phyloP scores from a whole-genome alignment of 2,888 invertebrate genomes.

The Thyatira batis region DNA sequence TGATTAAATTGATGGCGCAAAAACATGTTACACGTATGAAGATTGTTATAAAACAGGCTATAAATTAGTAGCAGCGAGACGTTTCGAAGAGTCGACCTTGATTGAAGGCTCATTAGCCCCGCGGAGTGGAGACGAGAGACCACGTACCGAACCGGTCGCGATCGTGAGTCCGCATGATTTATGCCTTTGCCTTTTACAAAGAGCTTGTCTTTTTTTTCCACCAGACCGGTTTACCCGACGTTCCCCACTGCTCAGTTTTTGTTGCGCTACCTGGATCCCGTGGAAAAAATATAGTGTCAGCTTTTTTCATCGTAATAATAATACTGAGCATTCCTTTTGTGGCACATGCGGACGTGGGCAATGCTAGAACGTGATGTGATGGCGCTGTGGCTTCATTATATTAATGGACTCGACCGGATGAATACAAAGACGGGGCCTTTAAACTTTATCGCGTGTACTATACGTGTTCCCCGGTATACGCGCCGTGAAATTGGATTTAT shows the following conservation, averaged over 20 bases:
- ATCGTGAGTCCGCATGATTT: conserved; percentile 78
- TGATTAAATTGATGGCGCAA: conserved; percentile 3
- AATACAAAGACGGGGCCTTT: conserved; percentile 75
- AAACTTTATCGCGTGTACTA: conserved; percentile 67
- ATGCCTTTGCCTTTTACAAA: conserved; percentile 70
- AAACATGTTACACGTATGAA: conserved; percentile 10
- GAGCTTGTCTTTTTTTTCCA: conserved; percentile 51
- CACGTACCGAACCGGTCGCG: conserved; percentile 63
- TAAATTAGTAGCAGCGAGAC: conserved; percentile 51
- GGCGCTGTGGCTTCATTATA: conserved; percentile 77
- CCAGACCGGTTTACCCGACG: conserved; percentile 57
- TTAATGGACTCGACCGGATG: conserved; percentile 77
- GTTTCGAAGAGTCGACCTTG: conserved; percentile 69
- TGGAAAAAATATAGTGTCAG: conserved; percentile 72
- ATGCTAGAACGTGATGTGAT: conserved; percentile 70
- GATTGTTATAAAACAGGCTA: conserved; percentile 39
- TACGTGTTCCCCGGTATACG: conserved; percentile 57
- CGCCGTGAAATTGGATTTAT: conserved; percentile 60
- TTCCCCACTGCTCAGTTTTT: conserved; percentile 59
- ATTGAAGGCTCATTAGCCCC: conserved; percentile 77
- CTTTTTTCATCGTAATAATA: conserved; percentile 75
- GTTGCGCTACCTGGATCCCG: conserved; percentile 75
- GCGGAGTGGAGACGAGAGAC: conserved; percentile 56
- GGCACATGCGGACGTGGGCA: conserved; percentile 75
- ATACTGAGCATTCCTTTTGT: conserved; percentile 78